Conservation (phyloP, 2,888 invertebrate species). For the Spialia ferax region DNA sequence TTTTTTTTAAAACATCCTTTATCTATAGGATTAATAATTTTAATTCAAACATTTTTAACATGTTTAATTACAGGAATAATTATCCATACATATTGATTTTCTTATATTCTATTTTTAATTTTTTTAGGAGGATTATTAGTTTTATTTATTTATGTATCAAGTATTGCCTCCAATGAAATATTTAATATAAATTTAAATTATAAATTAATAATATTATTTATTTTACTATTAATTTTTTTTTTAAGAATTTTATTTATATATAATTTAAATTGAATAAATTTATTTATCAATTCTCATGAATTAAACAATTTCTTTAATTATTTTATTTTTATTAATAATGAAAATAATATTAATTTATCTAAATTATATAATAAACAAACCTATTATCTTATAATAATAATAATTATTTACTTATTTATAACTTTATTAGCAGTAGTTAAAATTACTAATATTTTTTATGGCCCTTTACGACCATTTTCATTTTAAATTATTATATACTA, state of each 20-base stretch:
- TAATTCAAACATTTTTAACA: conserved; percentile 82
- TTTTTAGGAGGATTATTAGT: conserved; percentile 89
- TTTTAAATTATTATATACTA: conserved; percentile 53
- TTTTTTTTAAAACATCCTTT: conserved; percentile 77
- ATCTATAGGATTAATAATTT: conserved; percentile 83
- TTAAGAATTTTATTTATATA: conserved; percentile 54
- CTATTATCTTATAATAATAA: conserved; percentile 78
- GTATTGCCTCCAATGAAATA: conserved; percentile 88
- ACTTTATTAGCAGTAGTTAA: conserved; percentile 86
- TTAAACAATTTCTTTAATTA: conserved; percentile 57
- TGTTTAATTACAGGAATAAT: conserved; percentile 78
- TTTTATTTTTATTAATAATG: conserved; percentile 70
- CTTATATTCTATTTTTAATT: conserved; percentile 87
- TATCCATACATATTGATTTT: conserved; percentile 85
- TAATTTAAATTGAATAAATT: conserved; percentile 66
- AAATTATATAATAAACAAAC: conserved; percentile 85
- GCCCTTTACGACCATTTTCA: conserved; percentile 9
- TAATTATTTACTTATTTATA: conserved; percentile 88
- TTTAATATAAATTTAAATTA: conserved; percentile 65
- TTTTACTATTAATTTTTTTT: conserved; percentile 53
- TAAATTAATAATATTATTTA: conserved; percentile 57
- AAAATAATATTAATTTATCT: conserved; percentile 77
- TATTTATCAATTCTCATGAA: conserved; percentile 55
- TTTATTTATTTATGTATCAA: conserved; percentile 89
- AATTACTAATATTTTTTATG: conserved; percentile 66